Percentiles rank a stretch among this genome's conserved stretches.
Evolutionary conservation across 2,113 vertebrate genomes (phyloP).

Genomic region (Pygoscelis antarcticus): DNA sequence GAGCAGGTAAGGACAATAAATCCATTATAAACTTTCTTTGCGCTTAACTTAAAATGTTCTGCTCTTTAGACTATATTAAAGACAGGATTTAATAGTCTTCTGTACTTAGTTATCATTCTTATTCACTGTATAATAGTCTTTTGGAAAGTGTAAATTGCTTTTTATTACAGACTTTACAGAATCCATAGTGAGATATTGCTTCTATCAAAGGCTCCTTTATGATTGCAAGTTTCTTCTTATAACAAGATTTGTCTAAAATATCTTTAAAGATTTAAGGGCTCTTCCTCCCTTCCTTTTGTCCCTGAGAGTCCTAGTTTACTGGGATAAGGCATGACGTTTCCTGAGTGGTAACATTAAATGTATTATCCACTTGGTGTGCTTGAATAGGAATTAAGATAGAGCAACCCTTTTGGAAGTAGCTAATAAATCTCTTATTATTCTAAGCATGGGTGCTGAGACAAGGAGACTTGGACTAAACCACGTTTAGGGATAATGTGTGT

Average conservation of each 20-base stretch:
- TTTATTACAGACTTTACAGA: background rate
- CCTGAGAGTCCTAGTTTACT: background rate
- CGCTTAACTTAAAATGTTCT: background rate
- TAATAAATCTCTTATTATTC: background rate
- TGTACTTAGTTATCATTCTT: background rate
- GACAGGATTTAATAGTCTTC: background rate
- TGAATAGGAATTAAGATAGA: background rate
- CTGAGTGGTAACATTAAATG: background rate
- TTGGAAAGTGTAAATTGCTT: conserved; percentile 9
- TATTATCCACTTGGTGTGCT: background rate
- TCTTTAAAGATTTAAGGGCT: background rate
- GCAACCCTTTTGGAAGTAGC: background rate
- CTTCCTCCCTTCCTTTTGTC: background rate
- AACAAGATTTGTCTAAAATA: background rate
- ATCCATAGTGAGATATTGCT: conserved; percentile 4
- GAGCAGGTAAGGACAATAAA: background rate
- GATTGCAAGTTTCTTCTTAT: background rate
- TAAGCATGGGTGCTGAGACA: background rate
- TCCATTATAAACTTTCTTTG: background rate
- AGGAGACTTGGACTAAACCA: background rate
- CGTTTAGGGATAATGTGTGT: background rate
- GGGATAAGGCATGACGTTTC: background rate
- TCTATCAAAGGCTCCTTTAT: conserved; percentile 21
- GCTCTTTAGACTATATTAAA: background rate
- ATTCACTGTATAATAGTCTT: background rate